phyloP scores from a whole-genome alignment of 2,113 vertebrate species.

The Amazona guildingii region DNA sequence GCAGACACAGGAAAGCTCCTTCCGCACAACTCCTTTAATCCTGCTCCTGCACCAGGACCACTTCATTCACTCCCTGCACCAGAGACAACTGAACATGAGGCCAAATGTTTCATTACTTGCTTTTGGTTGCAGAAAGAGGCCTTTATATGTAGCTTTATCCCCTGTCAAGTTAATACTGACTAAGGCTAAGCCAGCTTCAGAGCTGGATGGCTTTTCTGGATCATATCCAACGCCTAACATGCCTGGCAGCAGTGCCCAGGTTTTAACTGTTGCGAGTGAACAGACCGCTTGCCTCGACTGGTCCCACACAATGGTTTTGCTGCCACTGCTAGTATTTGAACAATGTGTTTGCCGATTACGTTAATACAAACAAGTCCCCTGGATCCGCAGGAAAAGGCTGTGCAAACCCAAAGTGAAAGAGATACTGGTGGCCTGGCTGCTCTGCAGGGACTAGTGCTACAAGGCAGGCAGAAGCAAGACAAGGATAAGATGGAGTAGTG shows the following conservation, averaged over 20 bases:
- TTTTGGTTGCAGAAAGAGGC: background rate
- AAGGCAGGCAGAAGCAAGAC: background rate
- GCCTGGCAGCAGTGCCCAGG: background rate
- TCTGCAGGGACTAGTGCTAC: background rate
- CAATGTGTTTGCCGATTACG: conserved; percentile 23
- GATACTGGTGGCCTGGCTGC: background rate
- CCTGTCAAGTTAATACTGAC: background rate
- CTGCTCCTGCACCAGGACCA: background rate
- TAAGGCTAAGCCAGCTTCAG: background rate
- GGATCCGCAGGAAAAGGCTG: conserved; percentile 12
- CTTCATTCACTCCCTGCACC: background rate
- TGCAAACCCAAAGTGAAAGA: background rate
- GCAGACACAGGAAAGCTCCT: background rate
- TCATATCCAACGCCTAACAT: background rate
- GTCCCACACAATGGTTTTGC: background rate
- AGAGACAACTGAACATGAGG: background rate
- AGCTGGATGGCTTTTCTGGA: conserved; percentile 31
- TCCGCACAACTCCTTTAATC: background rate
- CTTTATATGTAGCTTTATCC: background rate
- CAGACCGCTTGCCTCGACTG: background rate
- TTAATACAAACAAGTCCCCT: conserved; percentile 36
- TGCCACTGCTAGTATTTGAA: conserved; percentile 59
- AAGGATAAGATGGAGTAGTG: background rate
- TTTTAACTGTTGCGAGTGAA: background rate
- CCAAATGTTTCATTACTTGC: background rate